Evolutionary conservation across 2,888 invertebrate genomes (phyloP), one percentile per base, ranked within the genome.

Genomic region (Mystacides longicornis): DNA sequence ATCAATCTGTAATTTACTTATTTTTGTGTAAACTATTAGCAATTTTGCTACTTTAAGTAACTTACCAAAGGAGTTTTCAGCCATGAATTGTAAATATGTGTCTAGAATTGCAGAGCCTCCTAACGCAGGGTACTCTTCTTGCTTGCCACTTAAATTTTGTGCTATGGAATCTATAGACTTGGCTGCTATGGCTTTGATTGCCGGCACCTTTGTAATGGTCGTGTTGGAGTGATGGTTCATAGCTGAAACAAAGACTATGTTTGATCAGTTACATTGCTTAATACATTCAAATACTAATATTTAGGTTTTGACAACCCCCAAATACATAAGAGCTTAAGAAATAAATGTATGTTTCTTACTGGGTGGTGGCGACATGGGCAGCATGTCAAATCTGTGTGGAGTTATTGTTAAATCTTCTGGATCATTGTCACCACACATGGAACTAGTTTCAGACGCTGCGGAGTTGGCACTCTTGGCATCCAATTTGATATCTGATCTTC

Each of bases 31-130:
- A 27, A 27, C 11, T 27, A 27, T 11, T 27, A 7, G 27, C 5
- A 7, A 27, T 11, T 27, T 7, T 48, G 50, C n/a, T 5, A 23
- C 18, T 46, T 4, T 23, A 48, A 19, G 23, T 23, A 5, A 48
- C 74, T 78, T 68, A 74, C 86, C 81, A 59, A 85, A 82, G 51
- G 87, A 85, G 67, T 88, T 91, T 69, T 92, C 91, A 2, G 89
- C 88, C 65, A 93, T 90, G 66, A 90, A 86, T 69, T 93, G 92
- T 59, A 93, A 79, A 69, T 93, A 93, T 14, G 92, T 92, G 70
- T 93, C 92, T 59, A 93, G 73, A 55, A 93, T 80, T 2, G 90
- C 88, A 3, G 88, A 88, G 46, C 87, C 82, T 51, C 87, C 81
- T 58, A 86, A 79, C 3, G 83, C 82, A 33, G 84, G 84, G 67